Base-by-base conservation (phyloP, 2,797 vertebrate species). In the Gambusia yucatana region DNA sequence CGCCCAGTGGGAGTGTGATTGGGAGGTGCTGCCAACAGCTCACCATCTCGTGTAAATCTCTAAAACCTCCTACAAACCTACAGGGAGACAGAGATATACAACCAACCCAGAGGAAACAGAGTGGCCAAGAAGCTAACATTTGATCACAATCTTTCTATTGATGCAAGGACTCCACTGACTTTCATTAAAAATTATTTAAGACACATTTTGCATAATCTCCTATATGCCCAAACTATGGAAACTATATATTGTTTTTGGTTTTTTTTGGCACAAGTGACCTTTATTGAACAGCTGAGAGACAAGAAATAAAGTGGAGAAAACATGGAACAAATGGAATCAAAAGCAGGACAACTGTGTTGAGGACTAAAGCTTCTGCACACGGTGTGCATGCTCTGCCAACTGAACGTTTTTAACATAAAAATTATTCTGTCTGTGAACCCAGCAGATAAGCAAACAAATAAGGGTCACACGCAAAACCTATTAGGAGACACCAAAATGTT, bases 11-110 rank as follows among this genome's bases (percentile, higher is more conserved):
- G 94, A 94, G 92, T 93, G 90, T 72, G 87, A 88, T 84, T 71
- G 82, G 77, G 90, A 93, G 92, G 90, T 92, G 91, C 89, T 93
- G 91, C 89, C 92, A 94, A 85, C 84, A 89, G 83, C 86, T 83
- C 85, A 86, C 72, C 79, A 85, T 91, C 92, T 90, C 89, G 90
- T 92, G 89, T 89, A 87, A 91, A 90, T 94, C 91, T 92, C 83
- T 88, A 82, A 90, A 93, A 87, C 84, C 87, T 88, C 91, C 85
- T 79, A 89, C 89, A 81, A 79, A 88, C 89, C 92, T 86, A 87
- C 65, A 77, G 91, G 90, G 91, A 92, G 76, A 82, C 76, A 41
- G 77, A 65, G 81, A 88, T 85, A 82, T 85, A 85, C 84, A 82
- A 86, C 83, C 75, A 90, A 87, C 90, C 90, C 92, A 88, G 57